phyloP scores from a whole-genome alignment of 2,113 vertebrate species.

The Sclerurus mexicanus region DNA sequence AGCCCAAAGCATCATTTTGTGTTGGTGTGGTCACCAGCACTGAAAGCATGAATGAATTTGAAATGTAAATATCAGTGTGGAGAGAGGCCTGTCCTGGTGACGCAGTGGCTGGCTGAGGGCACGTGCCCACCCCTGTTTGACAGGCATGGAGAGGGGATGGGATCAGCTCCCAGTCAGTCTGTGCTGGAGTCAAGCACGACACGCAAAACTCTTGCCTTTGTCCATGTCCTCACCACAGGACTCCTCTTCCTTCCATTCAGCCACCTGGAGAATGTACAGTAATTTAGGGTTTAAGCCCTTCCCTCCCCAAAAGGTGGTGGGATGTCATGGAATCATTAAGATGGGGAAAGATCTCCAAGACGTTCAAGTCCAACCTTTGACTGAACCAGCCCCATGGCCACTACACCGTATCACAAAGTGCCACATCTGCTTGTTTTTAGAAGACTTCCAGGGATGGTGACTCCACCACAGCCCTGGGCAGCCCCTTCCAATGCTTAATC shows the following conservation, averaged over 20 bases:
- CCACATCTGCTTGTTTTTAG: neutral
- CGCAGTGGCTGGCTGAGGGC: accelerated
- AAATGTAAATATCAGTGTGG: neutral
- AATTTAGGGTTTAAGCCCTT: neutral
- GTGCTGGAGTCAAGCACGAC: neutral
- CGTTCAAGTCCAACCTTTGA: neutral
- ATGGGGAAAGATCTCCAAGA: neutral
- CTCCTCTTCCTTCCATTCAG: neutral
- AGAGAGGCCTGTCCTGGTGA: neutral
- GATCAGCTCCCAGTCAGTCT: neutral
- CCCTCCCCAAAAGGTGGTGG: neutral
- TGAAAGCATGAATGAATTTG: neutral
- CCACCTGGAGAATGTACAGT: neutral
- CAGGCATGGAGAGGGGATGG: neutral
- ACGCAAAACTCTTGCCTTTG: neutral
- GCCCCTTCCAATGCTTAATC: neutral
- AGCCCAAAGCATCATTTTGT: neutral
- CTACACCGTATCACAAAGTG: neutral
- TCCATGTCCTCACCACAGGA: neutral
- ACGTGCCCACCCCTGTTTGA: accelerated
- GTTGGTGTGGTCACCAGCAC: neutral
- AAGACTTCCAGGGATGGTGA: neutral
- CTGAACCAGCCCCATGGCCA: accelerated
- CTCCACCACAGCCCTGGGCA: neutral
- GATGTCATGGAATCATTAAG: neutral